Base-by-base conservation (phyloP, 1,140 invertebrate genomes). In the Drosophila sechellia region DNA sequence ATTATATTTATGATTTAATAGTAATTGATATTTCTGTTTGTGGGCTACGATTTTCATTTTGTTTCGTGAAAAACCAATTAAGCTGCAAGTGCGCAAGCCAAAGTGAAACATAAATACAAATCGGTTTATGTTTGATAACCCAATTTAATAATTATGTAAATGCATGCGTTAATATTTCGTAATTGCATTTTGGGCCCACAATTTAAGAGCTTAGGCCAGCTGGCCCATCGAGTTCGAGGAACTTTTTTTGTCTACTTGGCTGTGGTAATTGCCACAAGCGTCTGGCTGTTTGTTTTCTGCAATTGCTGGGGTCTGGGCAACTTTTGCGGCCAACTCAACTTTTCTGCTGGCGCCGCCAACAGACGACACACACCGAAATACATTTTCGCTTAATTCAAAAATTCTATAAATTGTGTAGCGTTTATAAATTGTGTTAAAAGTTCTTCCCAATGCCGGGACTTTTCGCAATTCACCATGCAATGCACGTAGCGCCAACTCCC, bases 351-450 rank as follows among this genome's bases (percentile, higher is more conserved):
- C 77, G 25, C 22, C 40, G 40, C 52, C 37, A 63, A 35, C 54
- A 25, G 20, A 20, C 54, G 59, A 58, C 63, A 48, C 66, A 49
- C 61, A 55, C 17, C 45, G 17, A 58, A 53, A 57, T 69, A 70
- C 54, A 79, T 74, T 83, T 79, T 56, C 60, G 75, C 69, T 80
- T 84, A 84, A 84, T 84, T 84, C 81, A 81, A 81, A 86, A 84
- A 78, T 86, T 86, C 83, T 86, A 87, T 87, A 87, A 86, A 86
- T 86, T 86, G 65, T 77, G 69, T 61, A 77, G 81, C 81, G 65
- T 81, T 85, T 86, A 86, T 86, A 86, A 86, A 87, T 86, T 86
- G 83, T 77, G 75, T 87, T 87, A 86, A 87, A 87, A 86, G 83
- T 87, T 86, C 57, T 68, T 58, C 74, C 61, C 81, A 52, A 55